Conservation (phyloP, 92 coral and sea anemone species). For the Galaxea fascicularis region DNA sequence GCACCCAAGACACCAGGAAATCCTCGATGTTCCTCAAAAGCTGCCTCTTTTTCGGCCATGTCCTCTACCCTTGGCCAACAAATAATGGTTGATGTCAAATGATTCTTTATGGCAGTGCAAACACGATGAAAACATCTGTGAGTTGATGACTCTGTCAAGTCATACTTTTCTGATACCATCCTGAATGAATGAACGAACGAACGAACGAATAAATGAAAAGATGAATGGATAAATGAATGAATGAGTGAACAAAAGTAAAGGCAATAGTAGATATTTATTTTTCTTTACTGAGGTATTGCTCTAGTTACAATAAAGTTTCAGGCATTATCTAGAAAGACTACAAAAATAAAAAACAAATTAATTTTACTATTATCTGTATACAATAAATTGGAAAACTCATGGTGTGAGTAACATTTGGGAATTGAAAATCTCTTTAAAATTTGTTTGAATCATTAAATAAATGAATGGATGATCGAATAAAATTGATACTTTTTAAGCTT, state of each 20-base stretch:
- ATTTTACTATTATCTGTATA: too few species aligned
- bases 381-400: too few species aligned
- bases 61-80: constrained; percentile 44
- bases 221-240: neutral
- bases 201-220: too few species aligned
- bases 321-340: neutral
- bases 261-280: constrained; percentile 5
- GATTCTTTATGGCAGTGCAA: constrained; percentile 29
- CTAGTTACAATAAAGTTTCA: neutral
- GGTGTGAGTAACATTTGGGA: too few species aligned
- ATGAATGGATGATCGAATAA: too few species aligned
- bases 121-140: constrained; percentile 40
- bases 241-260: neutral
- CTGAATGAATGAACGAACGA: constrained; percentile 4
- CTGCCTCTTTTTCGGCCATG: too few species aligned
- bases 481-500: too few species aligned
- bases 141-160: constrained; percentile 40
- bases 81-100: constrained; percentile 22
- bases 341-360: too few species aligned
- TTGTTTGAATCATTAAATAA: too few species aligned
- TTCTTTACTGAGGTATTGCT: constrained; percentile 1
- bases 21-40: too few species aligned
- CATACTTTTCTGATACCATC: constrained; percentile 38
- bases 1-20: too few species aligned
- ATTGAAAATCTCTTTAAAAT: too few species aligned